Evolutionary conservation across 2,888 invertebrate species (phyloP).

Genomic region (Petrophora chlorosata): DNA sequence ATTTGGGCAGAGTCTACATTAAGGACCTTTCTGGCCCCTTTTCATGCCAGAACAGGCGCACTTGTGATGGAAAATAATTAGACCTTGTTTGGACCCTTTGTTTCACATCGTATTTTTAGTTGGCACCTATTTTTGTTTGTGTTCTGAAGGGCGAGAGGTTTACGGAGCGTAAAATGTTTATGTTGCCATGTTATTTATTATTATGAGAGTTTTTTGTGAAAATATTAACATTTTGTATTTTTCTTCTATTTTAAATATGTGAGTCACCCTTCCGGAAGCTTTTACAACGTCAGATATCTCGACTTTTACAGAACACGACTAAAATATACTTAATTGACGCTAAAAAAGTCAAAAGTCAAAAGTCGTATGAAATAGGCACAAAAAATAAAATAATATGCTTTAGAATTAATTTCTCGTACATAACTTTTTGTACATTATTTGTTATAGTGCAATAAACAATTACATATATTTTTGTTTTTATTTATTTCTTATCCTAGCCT

Average conservation of each 20-base stretch:
- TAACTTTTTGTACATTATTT: too few relatives aligned
- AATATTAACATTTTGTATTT: not conserved
- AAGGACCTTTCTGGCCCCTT: slow-evolving; percentile 50
- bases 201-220: not conserved
- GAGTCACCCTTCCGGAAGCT: not conserved
- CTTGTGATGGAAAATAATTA: slow-evolving; percentile 60
- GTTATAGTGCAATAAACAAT: too few relatives aligned
- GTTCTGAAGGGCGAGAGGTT: slow-evolving; percentile 1
- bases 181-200: not conserved
- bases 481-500: too few relatives aligned
- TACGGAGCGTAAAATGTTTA: slow-evolving; percentile 6
- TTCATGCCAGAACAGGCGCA: slow-evolving; percentile 45
- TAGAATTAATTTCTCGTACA: too few relatives aligned
- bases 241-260: not conserved
- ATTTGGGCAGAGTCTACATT: slow-evolving; percentile 56
- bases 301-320: too few relatives aligned
- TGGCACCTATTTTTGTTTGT: slow-evolving; percentile 16
- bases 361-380: too few relatives aligned
- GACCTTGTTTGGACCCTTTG: slow-evolving; percentile 46
- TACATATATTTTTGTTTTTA: too few relatives aligned
- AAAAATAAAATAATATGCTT: too few relatives aligned
- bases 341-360: too few relatives aligned
- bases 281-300: too few relatives aligned
- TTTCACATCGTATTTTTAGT: slow-evolving; percentile 21
- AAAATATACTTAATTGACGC: too few relatives aligned